Evolutionary conservation across 2,113 vertebrate species (phyloP).

Genomic region (Rhineura floridana): DNA sequence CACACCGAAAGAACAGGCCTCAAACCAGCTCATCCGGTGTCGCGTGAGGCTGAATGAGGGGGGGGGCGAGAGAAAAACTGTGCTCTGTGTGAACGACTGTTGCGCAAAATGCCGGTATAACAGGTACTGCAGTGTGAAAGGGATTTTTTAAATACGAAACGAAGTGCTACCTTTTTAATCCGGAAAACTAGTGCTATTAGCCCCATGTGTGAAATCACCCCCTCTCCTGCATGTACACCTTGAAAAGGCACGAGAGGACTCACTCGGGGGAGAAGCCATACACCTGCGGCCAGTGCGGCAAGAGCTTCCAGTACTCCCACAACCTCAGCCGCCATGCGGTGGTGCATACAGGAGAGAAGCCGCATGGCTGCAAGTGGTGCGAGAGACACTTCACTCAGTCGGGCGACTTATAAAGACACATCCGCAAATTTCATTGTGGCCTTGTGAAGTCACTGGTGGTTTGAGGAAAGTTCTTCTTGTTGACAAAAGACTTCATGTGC

Average conservation of each 20-base stretch:
- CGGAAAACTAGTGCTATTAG: too few relatives aligned
- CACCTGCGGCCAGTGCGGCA: slow-evolving; percentile 94
- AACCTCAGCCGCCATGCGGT: slow-evolving; percentile 97
- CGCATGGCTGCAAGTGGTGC: slow-evolving; percentile 97
- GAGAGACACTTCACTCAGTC: slow-evolving; percentile 98
- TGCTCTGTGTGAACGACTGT: too few relatives aligned
- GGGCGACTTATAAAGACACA: slow-evolving; percentile 95
- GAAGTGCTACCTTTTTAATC: too few relatives aligned
- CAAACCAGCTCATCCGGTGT: too few relatives aligned
- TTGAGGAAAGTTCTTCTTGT: slow-evolving; percentile 21
- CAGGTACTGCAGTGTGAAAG: too few relatives aligned
- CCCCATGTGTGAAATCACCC: too few relatives aligned
- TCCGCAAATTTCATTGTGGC: slow-evolving; percentile 98
- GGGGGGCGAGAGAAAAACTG: too few relatives aligned
- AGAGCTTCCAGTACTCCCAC: slow-evolving; percentile 98
- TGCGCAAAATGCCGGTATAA: too few relatives aligned
- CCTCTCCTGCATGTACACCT: slow-evolving; percentile 98
- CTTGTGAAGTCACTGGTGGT: slow-evolving; percentile 88
- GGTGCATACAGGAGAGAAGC: slow-evolving; percentile 97
- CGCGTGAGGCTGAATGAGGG: too few relatives aligned
- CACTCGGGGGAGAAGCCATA: slow-evolving; percentile 99
- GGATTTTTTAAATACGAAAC: too few relatives aligned
- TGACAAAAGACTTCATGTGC: slow-evolving; percentile 20
- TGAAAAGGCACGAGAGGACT: slow-evolving; percentile 96
- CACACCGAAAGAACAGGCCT: too few relatives aligned